These are phyloP conservation scores for Paradoxurus hermaphroditus DNA, from an alignment of 2,113 vertebrate species.

Conservation along the genomic window DNA sequence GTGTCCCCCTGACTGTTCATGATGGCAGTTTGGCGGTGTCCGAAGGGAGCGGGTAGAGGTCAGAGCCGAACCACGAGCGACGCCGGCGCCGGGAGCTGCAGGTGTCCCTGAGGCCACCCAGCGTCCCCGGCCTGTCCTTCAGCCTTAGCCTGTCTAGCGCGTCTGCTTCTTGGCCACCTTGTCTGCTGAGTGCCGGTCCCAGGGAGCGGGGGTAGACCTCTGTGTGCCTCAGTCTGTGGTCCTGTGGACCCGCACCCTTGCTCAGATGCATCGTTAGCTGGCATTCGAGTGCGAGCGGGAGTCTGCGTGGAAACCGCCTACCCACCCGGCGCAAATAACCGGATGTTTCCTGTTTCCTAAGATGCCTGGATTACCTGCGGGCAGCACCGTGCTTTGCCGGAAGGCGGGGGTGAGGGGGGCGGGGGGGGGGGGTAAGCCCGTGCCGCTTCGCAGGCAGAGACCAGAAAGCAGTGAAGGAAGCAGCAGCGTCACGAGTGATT, in stretches of 20 bases:
- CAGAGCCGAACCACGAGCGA: fast-evolving
- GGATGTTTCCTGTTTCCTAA: neutral
- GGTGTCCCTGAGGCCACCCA: fast-evolving
- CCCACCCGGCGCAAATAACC: fast-evolving
- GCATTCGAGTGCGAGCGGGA: fast-evolving
- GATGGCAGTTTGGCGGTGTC: neutral
- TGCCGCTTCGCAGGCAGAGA: neutral
- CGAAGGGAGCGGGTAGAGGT: neutral
- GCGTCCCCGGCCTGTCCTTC: neutral
- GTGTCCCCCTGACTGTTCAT: fast-evolving
- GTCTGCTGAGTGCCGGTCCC: neutral
- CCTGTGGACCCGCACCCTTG: fast-evolving
- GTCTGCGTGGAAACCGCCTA: neutral
- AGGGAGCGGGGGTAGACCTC: neutral
- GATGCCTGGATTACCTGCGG: neutral
- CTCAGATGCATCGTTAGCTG: fast-evolving
- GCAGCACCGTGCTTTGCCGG: neutral
- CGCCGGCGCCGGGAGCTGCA: fast-evolving
- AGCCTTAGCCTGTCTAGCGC: neutral
- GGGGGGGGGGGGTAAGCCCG: fast-evolving
- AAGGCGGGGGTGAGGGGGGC: too few species aligned
- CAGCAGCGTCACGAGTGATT: fast-evolving
- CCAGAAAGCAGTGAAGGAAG: fast-evolving
- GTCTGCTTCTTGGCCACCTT: neutral
- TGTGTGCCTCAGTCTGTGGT: neutral